Evolutionary conservation across 1,140 invertebrate genomes (phyloP).

Genomic region (Drosophila paulistorum): DNA sequence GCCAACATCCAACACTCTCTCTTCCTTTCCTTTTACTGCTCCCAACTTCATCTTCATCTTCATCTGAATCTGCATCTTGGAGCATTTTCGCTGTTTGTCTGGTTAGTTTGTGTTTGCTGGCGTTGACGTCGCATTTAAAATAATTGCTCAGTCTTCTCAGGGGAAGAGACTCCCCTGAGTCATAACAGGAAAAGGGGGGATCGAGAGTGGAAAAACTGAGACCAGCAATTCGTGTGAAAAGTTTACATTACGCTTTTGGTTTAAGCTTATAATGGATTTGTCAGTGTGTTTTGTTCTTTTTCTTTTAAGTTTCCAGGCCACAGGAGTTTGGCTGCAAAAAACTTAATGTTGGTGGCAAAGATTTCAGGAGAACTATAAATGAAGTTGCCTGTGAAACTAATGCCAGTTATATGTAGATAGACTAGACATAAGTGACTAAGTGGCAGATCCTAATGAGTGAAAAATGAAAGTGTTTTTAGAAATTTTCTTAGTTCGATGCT

Average conservation of each 20-base stretch:
- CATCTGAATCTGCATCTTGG: slow-evolving; percentile 6
- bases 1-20: slow-evolving; percentile 13
- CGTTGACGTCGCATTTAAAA: slow-evolving; percentile 76
- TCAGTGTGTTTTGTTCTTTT: slow-evolving; percentile 54
- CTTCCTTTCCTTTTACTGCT: background rate
- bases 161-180: background rate
- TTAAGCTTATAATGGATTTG: slow-evolving; percentile 80
- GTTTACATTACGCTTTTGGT: slow-evolving; percentile 73
- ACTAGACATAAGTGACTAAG: slow-evolving; percentile 51
- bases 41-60: background rate
- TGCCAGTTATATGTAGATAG: slow-evolving; percentile 65
- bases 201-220: slow-evolving; percentile 56
- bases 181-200: background rate
- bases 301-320: slow-evolving; percentile 18
- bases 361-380: slow-evolving; percentile 41
- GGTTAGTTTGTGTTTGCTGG: slow-evolving; percentile 70
- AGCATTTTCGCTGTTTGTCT: slow-evolving; percentile 59
- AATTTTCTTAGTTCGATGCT: no score
- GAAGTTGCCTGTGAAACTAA: slow-evolving; percentile 49
- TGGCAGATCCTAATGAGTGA: background rate
- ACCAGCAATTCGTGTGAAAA: slow-evolving; percentile 74
- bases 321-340: slow-evolving; percentile 36
- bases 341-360: slow-evolving; percentile 46
- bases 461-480: slow-evolving; percentile 27
- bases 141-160: slow-evolving; percentile 65